Evolutionary conservation across 2,113 vertebrate genomes (phyloP).

Genomic region (Heterotis niloticus): DNA sequence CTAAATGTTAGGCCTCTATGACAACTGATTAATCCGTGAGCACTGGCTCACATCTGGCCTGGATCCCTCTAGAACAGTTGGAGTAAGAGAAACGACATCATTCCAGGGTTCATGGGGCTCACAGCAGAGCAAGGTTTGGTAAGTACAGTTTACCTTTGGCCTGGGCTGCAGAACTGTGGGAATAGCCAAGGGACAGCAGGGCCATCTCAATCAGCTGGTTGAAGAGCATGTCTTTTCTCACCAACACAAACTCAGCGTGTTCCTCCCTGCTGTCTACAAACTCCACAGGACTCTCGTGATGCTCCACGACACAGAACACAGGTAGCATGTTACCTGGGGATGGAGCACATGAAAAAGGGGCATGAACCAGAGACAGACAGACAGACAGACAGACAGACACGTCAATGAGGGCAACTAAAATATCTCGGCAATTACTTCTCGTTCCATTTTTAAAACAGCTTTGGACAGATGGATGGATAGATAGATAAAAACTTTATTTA

Average conservation of each 20-base stretch:
- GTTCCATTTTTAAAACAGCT: neutral
- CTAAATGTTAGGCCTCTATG: neutral
- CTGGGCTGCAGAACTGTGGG: slow-evolving; percentile 92
- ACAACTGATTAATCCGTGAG: neutral
- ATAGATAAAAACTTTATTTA: no score
- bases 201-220: slow-evolving; percentile 98
- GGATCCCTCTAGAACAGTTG: neutral
- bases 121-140: no score
- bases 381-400: neutral
- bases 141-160: slow-evolving; percentile 78
- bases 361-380: slow-evolving; percentile 13
- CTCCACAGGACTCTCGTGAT: slow-evolving; percentile 81
- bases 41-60: neutral
- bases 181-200: slow-evolving; percentile 90
- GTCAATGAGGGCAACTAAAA: no score
- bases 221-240: slow-evolving; percentile 93
- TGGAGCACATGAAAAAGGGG: slow-evolving; percentile 28
- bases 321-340: slow-evolving; percentile 89
- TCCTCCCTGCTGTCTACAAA: slow-evolving; percentile 80
- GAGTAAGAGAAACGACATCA: no score
- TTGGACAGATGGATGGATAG: neutral
- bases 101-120: no score
- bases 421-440: no score
- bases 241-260: slow-evolving; percentile 93
- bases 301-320: slow-evolving; percentile 97